Evolutionary conservation across 2,888 invertebrate genomes (phyloP), one percentile per base, ranked within the genome.

Genomic region (Seira ritae): DNA sequence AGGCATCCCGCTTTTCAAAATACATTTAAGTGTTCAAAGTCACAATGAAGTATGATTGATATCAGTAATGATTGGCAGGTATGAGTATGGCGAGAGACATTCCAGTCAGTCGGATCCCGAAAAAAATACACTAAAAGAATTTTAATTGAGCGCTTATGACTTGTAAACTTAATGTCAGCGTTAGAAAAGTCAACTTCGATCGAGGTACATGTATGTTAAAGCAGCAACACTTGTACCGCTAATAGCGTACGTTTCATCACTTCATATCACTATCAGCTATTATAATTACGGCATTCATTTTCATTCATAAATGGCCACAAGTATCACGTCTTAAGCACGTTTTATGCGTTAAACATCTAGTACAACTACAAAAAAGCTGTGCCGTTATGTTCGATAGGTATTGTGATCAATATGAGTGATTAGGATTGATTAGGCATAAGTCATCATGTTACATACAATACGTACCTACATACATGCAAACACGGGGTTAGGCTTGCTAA

Each of bases 371-470:
- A 31, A 31, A 55, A 15, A 55, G n/a, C 15, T n/a, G 55, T 55
- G 17, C 55, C 55, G 55, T 55, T 55, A 55, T 12, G 55, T 55
- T 3, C 3, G 55, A 12, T 55, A 55, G 55, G 65, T n/a, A 80
- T 69, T 70, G 74, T 80, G 80, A 80, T 80, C 70, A 65, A 80
- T 55, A 55, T 80, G 80, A 80, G 62, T 80, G 80, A 75, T 80
- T 80, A 80, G 73, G 80, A 80, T 80, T 80, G 80, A 80, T 80
- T 80, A 80, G 68, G 60, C 15, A 31, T 12, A 17, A 69, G 74
- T 10, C 75, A 74, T 42, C 74, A 19, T 74, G 70, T 74, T 74
- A 74, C 74, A 31, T n/a, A n/a, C 2, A 31, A 31, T 31, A 31
- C 31, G 2, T 31, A 31, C n/a, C n/a, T 31, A 31, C 8, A 8